phyloP scores from a whole-genome alignment of 2,113 vertebrate species.

The Butorides virescens region DNA sequence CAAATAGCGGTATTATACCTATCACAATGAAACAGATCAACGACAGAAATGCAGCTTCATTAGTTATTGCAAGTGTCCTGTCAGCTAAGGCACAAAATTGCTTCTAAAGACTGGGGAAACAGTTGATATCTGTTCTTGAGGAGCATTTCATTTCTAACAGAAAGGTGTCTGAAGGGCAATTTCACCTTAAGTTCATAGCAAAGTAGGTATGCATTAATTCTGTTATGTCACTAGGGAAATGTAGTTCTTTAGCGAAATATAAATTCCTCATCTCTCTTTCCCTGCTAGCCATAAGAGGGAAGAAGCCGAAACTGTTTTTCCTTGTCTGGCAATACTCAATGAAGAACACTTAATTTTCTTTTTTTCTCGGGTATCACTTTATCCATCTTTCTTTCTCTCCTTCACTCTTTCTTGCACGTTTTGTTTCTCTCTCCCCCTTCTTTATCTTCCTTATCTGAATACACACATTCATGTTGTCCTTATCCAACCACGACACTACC shows the following conservation, averaged over 20 bases:
- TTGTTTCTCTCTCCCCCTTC: neutral
- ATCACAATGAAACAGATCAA: neutral
- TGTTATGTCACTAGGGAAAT: neutral
- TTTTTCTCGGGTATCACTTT: neutral
- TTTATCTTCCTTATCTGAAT: neutral
- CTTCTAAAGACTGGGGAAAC: neutral
- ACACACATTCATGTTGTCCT: neutral
- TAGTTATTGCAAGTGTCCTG: neutral
- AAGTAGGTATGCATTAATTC: neutral
- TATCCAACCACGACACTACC: neutral
- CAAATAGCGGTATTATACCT: neutral
- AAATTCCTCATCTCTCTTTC: neutral
- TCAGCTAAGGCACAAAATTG: neutral
- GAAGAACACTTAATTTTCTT: neutral
- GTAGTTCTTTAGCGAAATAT: neutral
- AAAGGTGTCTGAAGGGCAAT: neutral
- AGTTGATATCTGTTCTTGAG: neutral
- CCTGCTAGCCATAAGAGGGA: neutral
- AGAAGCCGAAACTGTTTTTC: neutral
- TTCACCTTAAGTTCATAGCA: neutral
- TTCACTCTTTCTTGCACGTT: neutral
- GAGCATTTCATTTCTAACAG: neutral
- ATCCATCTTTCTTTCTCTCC: neutral
- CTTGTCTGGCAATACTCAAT: neutral
- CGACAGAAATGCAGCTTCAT: neutral